phyloP scores from a whole-genome alignment of 2,797 vertebrate species.

The Cynopterus sphinx region DNA sequence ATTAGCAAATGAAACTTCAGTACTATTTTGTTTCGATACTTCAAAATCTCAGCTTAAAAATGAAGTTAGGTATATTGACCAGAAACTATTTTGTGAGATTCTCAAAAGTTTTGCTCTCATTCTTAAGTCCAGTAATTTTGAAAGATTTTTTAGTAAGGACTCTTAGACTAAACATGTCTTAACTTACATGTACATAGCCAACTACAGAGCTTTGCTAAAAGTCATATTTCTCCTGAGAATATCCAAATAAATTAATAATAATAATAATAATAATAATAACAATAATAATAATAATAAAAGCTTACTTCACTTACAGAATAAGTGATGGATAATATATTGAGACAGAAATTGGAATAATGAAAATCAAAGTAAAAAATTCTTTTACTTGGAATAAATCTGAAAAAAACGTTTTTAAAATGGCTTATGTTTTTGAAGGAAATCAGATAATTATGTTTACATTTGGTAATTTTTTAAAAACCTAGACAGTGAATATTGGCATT shows the following conservation, averaged over 20 bases:
- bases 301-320: background rate
- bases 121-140: background rate
- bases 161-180: background rate
- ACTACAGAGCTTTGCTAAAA: conserved; percentile 5
- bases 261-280: background rate
- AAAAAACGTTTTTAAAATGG: background rate
- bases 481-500: conserved; percentile 36
- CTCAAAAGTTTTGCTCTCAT: conserved; percentile 5
- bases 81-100: background rate
- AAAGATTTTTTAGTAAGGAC: background rate
- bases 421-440: background rate
- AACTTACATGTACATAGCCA: background rate
- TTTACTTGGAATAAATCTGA: background rate
- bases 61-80: background rate
- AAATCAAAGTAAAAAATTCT: conserved; percentile 17
- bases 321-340: background rate
- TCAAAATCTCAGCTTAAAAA: conserved; percentile 20
- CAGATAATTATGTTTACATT: background rate
- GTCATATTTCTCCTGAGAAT: background rate
- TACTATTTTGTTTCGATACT: conserved; percentile 36
- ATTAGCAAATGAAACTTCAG: conserved; percentile 34
- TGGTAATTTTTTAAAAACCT: background rate
- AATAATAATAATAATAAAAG: background rate
- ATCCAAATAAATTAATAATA: background rate
- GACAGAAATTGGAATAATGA: conserved; percentile 27